Evolutionary conservation across 1,140 invertebrate species (phyloP), one percentile per base, ranked within the genome.

Genomic region (Camponotus floridanus): DNA sequence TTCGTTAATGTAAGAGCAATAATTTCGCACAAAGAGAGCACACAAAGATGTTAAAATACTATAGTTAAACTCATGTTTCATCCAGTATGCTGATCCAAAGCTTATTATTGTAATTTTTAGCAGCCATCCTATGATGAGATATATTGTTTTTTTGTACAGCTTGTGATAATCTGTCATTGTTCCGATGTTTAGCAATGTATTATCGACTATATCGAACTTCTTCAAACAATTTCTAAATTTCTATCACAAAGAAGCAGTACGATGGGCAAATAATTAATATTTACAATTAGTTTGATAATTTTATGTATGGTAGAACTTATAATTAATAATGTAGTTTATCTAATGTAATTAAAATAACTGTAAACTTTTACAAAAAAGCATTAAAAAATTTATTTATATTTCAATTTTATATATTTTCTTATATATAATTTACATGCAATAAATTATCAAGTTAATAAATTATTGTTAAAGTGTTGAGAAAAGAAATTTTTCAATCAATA

Each of bases 191-290:
- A 48, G 7, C 4, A 81, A 26, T 26, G 65, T 81, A 3, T 39
- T n/a, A 13, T 81, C 78, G 15, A 81, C 48, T n/a, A n/a, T 26
- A 36, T 65, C 48, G 9, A 81, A 4, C 8, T 81, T 81, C n/a
- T 4, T 79, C 15, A 79, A 36, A 51, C 62, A 79, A 6, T 51
- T 64, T 45, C 26, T 61, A 15, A 64, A 73, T 73, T 73, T 55
- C 70, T 73, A n/a, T 26, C 26, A 61, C 59, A 61, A 61, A 26
- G 11, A 3, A 61, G n/a, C n/a, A n/a, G 6, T 45, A 1, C 6
- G 42, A 45, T 45, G 9, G 9, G 8, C 42, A 26, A 45, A 39
- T 39, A 45, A 45, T 45, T 8, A 45, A 45, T 45, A 45, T 1
- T 45, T 9, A 45, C 8, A 45, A 45, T 45, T 45, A 45, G 7